A percentile compares a stretch with the other conserved stretches of the same genome.
phyloP scores from a whole-genome alignment of 1,140 invertebrate species.

The Thaumetopoea pityocampa region DNA sequence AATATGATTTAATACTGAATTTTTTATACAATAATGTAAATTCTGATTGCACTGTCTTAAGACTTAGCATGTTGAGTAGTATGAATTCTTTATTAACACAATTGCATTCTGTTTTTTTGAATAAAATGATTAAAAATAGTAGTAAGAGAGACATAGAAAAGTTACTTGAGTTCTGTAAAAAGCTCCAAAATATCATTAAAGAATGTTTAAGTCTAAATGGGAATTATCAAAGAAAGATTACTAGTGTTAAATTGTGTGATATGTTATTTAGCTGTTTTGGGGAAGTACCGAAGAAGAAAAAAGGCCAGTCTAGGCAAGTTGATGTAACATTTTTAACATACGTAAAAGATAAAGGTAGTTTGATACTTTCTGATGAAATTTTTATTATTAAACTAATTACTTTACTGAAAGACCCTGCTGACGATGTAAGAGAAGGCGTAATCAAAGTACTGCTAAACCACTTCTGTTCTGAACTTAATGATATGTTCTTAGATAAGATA shows the following conservation, averaged over 20 bases:
- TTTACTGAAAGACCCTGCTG: constrained; percentile 49
- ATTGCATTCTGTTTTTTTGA: constrained; percentile 35
- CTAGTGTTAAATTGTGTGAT: constrained; percentile 45
- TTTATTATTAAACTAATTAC: constrained; percentile 37
- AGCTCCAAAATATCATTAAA: constrained; percentile 45
- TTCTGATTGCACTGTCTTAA: constrained; percentile 60
- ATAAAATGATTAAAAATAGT: constrained; percentile 18
- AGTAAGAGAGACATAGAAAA: constrained; percentile 17
- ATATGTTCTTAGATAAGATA: constrained; percentile 26
- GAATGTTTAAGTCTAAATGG: constrained; percentile 43
- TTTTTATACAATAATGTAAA: constrained; percentile 63
- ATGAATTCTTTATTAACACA: constrained; percentile 44
- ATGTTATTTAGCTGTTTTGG: constrained; percentile 38
- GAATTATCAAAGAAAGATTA: constrained; percentile 71
- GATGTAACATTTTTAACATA: constrained; percentile 26
- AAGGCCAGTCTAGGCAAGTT: constrained; percentile 24
- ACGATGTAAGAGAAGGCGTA: constrained; percentile 51
- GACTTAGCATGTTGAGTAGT: constrained; percentile 55
- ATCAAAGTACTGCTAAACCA: constrained; percentile 38
- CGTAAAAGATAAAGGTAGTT: constrained; percentile 28
- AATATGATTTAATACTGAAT: constrained; percentile 45
- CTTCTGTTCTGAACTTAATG: constrained; percentile 30
- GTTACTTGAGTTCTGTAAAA: constrained; percentile 37
- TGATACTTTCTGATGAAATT: constrained; percentile 29
- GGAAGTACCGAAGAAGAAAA: constrained; percentile 36